Percentiles rank a stretch among this genome's conserved stretches.
Conservation (phyloP, 2,113 vertebrate genomes). For the Nothobranchius furzeri region DNA sequence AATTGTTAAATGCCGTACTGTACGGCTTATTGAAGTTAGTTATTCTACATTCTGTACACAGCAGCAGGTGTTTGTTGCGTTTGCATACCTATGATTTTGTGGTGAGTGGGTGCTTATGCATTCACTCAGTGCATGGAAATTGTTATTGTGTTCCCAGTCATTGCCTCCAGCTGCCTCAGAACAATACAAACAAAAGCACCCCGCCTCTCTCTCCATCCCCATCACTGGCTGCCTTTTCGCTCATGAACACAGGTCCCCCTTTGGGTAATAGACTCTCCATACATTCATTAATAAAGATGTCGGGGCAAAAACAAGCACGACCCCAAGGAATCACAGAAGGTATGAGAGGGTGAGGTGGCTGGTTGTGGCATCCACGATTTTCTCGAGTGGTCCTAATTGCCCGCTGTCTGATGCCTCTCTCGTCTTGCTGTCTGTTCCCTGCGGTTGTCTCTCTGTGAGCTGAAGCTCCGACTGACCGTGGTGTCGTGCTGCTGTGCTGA, state of each 20-base stretch:
- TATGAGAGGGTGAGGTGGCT: constrained; percentile 49
- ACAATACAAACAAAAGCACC: constrained; percentile 63
- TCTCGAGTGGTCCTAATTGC: constrained; percentile 70
- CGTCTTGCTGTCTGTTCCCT: constrained; percentile 51
- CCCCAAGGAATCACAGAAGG: constrained; percentile 48
- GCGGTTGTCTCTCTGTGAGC: constrained; percentile 20
- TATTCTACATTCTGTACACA: constrained; percentile 24
- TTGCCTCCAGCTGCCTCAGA: constrained; percentile 72
- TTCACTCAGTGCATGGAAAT: constrained; percentile 57
- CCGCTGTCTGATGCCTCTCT: constrained; percentile 65
- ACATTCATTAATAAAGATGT: constrained; percentile 72
- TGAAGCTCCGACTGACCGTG: constrained; percentile 20
- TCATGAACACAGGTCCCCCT: constrained; percentile 50
- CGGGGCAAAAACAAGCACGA: constrained; percentile 62
- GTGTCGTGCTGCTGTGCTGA: constrained; percentile 12
- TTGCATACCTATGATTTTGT: constrained; percentile 46
- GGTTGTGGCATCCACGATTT: constrained; percentile 43
- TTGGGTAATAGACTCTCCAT: constrained; percentile 47
- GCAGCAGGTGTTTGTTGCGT: constrained; percentile 57
- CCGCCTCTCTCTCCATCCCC: neutral
- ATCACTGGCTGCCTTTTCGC: constrained; percentile 36
- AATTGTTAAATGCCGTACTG: neutral
- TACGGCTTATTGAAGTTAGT: constrained; percentile 18
- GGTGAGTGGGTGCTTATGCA: constrained; percentile 60
- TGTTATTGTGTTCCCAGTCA: constrained; percentile 68